Base-by-base conservation (phyloP, 2,797 vertebrate genomes). In the Sebastes taczanowskii region DNA sequence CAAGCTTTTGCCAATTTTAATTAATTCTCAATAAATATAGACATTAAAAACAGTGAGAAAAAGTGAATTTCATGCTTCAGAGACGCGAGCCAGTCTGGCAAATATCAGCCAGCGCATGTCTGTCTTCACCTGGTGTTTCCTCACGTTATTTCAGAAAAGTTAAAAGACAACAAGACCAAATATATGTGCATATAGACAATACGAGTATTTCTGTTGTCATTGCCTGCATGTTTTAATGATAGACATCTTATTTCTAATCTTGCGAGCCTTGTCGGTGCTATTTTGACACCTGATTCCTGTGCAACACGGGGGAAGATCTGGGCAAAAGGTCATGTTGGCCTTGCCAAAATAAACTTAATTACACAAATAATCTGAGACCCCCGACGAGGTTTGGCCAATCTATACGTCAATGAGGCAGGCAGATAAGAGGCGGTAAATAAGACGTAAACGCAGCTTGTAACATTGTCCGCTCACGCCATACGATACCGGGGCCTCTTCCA, bases 331-430 rank as follows among this genome's bases (percentile, higher is more conserved):
- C 86, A 86, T 77, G 82, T 88, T 89, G 35, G 56, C 76, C 49
- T 79, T 35, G 86, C 85, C 78, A 89, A 93, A 93, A 92, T 93
- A 90, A 93, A 92, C 77, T 84, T 92, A 93, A 95, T 93, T 90
- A 93, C 86, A 90, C 65, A 83, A 91, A 91, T 90, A 91, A 94
- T 91, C 72, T 71, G 92, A 94, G 90, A 90, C 84, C 78, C 91
- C 93, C 88, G 64, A 71, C n/a, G 90, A 93, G 92, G 86, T 85
- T 91, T 80, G 65, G 65, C 61, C 87, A 88, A 95, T 94, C 92
- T 88, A 92, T 93, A 94, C 71, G 90, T 94, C 93, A 90, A 90
- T 89, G 87, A 85, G 55, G 66, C 66, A 11, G 76, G 66, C 79
- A 34, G 88, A 91, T 88, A 80, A 83, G 86, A 89, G 76, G 87